A percentile compares a stretch with the other conserved stretches of the same genome.
phyloP scores from a whole-genome alignment of 2,797 vertebrate genomes.

The Gorsachius magnificus region DNA sequence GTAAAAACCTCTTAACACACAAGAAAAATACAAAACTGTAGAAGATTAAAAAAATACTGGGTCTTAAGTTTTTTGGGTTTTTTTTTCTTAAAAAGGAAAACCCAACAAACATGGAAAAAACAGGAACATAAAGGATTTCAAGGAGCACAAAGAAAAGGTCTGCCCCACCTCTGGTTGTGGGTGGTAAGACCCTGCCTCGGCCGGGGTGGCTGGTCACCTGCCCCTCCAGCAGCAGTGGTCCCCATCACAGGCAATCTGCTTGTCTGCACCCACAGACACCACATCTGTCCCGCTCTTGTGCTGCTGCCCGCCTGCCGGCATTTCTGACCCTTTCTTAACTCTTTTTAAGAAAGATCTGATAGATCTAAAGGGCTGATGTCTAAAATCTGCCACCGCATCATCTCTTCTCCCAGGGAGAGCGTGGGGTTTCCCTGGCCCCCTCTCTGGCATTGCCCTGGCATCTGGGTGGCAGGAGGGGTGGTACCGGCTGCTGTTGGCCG shows the following conservation, averaged over 20 bases:
- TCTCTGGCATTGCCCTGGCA: background rate
- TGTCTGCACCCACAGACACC: background rate
- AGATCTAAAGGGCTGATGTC: background rate
- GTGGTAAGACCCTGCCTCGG: background rate
- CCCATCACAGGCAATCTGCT: background rate
- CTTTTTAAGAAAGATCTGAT: background rate
- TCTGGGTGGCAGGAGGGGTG: background rate
- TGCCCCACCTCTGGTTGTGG: background rate
- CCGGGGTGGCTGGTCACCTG: background rate
- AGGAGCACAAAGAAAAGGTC: background rate
- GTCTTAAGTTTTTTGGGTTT: background rate
- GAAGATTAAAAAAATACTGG: background rate
- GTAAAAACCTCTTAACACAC: accelerated
- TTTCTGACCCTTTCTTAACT: background rate
- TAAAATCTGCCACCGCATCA: background rate
- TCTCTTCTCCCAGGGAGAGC: background rate
- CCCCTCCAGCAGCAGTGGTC: too few relatives aligned
- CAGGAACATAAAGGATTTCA: background rate
- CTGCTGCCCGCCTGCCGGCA: background rate
- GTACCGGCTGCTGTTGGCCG: background rate
- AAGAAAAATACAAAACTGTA: background rate
- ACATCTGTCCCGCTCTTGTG: accelerated
- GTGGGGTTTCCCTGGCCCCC: background rate
- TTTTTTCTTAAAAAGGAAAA: background rate
- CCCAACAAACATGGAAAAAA: background rate